phyloP scores from a whole-genome alignment of 2,888 invertebrate genomes.

The Callosobruchus maculatus region DNA sequence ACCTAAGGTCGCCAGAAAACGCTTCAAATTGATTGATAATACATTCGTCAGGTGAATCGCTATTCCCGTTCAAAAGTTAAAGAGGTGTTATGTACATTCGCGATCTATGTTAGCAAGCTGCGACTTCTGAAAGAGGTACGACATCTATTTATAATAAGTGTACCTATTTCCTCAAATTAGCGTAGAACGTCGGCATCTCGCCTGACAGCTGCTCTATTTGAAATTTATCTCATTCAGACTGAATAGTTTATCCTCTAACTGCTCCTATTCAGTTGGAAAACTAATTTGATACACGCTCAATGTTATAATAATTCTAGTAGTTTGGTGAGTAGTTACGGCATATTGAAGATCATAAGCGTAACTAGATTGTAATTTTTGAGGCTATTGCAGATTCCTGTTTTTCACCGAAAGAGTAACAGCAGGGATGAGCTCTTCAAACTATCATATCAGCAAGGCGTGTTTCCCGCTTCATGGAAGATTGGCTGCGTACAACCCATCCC shows the following conservation, averaged over 20 bases:
- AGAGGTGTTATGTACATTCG: too few relatives aligned
- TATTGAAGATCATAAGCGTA: conserved; percentile 25
- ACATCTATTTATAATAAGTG: not conserved
- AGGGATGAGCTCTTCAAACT: too few relatives aligned
- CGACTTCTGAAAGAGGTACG: not conserved
- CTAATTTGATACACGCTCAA: not conserved
- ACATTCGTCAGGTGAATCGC: too few relatives aligned
- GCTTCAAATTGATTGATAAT: too few relatives aligned
- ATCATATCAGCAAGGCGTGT: too few relatives aligned
- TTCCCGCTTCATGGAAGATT: too few relatives aligned
- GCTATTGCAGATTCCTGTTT: too few relatives aligned
- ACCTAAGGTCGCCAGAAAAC: too few relatives aligned
- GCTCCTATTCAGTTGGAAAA: conserved; percentile 1
- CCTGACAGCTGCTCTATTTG: not conserved
- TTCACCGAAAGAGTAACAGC: too few relatives aligned
- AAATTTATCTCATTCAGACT: conserved; percentile 1
- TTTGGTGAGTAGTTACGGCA: conserved; percentile 30
- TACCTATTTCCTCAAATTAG: not conserved
- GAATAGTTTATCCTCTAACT: conserved; percentile 2
- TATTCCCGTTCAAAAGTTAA: too few relatives aligned
- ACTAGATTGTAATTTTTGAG: not conserved
- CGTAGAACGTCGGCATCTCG: not conserved
- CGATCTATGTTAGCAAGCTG: too few relatives aligned
- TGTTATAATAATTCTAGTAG: conserved; percentile 32
- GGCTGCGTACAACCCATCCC: too few relatives aligned